Evolutionary conservation across 1,140 invertebrate species (phyloP).

Genomic region (Centruroides vittatus): DNA sequence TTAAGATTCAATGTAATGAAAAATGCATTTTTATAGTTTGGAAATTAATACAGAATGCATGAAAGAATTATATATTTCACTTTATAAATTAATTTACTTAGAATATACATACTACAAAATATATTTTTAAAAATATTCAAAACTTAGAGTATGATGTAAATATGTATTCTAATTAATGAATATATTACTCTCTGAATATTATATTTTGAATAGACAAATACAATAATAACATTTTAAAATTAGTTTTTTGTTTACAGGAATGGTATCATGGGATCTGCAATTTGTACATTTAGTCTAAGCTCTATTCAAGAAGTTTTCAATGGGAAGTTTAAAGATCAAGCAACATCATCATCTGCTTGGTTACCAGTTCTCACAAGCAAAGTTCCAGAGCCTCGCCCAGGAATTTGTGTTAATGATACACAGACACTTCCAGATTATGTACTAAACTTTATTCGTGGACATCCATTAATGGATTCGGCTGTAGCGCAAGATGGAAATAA

Average conservation of each 20-base stretch:
- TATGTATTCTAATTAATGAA: too few species aligned
- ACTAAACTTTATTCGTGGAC: constrained; percentile 87
- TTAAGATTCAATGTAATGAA: too few species aligned
- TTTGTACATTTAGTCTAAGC: constrained; percentile 79
- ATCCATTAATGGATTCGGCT: constrained; percentile 91
- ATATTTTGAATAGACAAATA: too few species aligned
- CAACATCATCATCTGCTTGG: constrained; percentile 76
- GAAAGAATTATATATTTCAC: too few species aligned
- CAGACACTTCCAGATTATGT: constrained; percentile 64
- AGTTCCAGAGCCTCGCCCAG: constrained; percentile 76
- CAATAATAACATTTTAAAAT: not conserved
- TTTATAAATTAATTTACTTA: too few species aligned
- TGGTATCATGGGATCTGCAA: constrained; percentile 79
- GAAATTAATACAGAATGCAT: too few species aligned
- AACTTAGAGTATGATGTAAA: too few species aligned
- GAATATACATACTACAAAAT: too few species aligned
- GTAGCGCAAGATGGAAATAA: constrained; percentile 72
- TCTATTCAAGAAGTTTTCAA: constrained; percentile 79
- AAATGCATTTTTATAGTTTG: too few species aligned
- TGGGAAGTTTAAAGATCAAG: constrained; percentile 84
- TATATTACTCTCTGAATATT: too few species aligned
- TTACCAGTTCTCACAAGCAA: constrained; percentile 69
- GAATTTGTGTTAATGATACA: constrained; percentile 77
- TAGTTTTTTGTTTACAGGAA: constrained; percentile 32
- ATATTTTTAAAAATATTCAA: too few species aligned